Evolutionary conservation across 2,113 vertebrate species (phyloP).

Genomic region (Chloebia gouldiae): DNA sequence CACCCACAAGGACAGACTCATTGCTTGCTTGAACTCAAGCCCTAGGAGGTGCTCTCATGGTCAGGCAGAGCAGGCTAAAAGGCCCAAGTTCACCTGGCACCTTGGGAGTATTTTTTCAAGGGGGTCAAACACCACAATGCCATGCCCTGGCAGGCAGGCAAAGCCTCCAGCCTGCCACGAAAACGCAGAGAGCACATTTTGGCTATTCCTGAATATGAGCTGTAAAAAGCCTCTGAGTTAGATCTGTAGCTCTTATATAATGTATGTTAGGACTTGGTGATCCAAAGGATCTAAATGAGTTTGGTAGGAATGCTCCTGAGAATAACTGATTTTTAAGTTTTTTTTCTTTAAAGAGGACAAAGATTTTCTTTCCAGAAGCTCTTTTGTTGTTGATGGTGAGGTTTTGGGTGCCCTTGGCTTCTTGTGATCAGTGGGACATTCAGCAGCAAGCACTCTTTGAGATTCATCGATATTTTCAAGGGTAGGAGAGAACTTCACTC

Average conservation of each 20-base stretch:
- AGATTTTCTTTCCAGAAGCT: not conserved
- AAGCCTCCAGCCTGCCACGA: not conserved
- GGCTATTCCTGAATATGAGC: not conserved
- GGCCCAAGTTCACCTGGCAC: not conserved
- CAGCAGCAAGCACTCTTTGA: not conserved
- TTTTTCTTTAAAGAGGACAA: not conserved
- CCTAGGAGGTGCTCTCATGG: fast-evolving
- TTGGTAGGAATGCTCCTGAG: not conserved
- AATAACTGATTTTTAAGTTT: not conserved
- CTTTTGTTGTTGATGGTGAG: not conserved
- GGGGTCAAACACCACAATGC: not conserved
- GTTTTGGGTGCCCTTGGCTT: not conserved
- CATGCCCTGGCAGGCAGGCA: not conserved
- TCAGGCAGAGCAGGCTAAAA: not conserved
- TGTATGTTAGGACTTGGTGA: not conserved
- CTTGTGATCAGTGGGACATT: constrained; percentile 3
- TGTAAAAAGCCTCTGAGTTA: not conserved
- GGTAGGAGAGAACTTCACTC: constrained; percentile 21
- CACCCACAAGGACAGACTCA: not conserved
- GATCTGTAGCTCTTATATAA: not conserved
- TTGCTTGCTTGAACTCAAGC: not conserved
- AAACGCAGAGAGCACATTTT: not conserved
- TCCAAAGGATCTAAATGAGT: not conserved
- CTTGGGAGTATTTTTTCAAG: not conserved
- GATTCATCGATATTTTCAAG: constrained; percentile 23